phyloP scores from a whole-genome alignment of 2,888 invertebrate species.

The Trachelus troglodyta region DNA sequence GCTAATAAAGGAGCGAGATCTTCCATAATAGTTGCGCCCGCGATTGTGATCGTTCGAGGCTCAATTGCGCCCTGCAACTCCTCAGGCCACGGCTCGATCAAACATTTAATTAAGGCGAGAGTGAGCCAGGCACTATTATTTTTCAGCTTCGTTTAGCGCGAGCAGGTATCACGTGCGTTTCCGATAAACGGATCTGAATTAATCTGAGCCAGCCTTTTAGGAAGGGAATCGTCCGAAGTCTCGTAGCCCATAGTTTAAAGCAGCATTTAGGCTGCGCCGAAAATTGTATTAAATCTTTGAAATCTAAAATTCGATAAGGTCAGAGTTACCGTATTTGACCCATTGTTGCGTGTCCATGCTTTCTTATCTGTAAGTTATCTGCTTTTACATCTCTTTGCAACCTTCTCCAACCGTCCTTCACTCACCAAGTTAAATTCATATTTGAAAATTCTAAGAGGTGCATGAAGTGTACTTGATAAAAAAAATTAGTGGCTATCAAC shows the following conservation, averaged over 20 bases:
- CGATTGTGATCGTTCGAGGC: not conserved
- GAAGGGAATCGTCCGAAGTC: too few species aligned
- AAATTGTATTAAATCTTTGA: constrained; percentile 30
- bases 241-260: too few species aligned
- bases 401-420: too few species aligned
- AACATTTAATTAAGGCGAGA: not conserved
- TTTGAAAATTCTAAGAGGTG: constrained; percentile 7
- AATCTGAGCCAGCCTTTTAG: too few species aligned
- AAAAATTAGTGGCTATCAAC: constrained; percentile 16
- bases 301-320: constrained; percentile 41
- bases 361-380: too few species aligned
- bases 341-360: constrained; percentile 9
- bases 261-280: not conserved
- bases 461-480: constrained; percentile 28
- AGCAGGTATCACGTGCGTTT: constrained; percentile 8
- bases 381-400: too few species aligned
- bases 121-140: not conserved
- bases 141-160: constrained; percentile 5
- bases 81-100: not conserved
- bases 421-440: too few species aligned
- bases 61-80: not conserved
- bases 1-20: too few species aligned
- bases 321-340: constrained; percentile 13
- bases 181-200: constrained; percentile 2
- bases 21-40: too few species aligned